These are phyloP conservation scores for Sylvietta virens DNA, from an alignment of 2,113 vertebrate species.

Conservation along the genomic window DNA sequence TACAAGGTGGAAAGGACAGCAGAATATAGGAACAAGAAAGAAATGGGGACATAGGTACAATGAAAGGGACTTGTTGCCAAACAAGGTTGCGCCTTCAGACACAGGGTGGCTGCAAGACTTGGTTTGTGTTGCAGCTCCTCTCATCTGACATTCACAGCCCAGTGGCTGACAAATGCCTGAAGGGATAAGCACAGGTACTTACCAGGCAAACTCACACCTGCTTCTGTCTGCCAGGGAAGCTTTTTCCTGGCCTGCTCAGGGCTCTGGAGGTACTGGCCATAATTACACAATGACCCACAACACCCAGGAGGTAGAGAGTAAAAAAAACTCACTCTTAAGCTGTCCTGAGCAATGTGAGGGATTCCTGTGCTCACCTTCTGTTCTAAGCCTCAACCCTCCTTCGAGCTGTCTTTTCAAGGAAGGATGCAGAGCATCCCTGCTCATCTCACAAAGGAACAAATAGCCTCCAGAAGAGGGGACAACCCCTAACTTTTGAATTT, in stretches of 20 bases:
- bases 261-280: not conserved
- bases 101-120: not conserved
- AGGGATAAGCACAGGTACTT: not conserved
- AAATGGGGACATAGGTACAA: not conserved
- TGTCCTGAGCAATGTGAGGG: not conserved
- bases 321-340: not conserved
- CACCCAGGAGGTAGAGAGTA: not conserved
- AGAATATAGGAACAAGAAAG: not conserved
- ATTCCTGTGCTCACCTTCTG: not conserved
- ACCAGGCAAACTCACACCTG: not conserved
- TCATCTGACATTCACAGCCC: not conserved
- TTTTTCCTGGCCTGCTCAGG: not conserved
- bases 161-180: not conserved
- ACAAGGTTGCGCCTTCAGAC: not conserved
- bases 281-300: not conserved
- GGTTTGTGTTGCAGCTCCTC: not conserved
- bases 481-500: not conserved
- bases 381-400: not conserved
- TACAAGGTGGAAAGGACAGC: fast-evolving
- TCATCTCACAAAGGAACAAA: not conserved
- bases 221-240: not conserved
- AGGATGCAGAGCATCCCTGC: not conserved
- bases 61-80: not conserved
- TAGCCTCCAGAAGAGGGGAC: not conserved
- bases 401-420: fast-evolving